Evolutionary conservation across 2,113 vertebrate genomes (phyloP), one percentile per base, ranked within the genome.

Genomic region (Tachycineta bicolor): DNA sequence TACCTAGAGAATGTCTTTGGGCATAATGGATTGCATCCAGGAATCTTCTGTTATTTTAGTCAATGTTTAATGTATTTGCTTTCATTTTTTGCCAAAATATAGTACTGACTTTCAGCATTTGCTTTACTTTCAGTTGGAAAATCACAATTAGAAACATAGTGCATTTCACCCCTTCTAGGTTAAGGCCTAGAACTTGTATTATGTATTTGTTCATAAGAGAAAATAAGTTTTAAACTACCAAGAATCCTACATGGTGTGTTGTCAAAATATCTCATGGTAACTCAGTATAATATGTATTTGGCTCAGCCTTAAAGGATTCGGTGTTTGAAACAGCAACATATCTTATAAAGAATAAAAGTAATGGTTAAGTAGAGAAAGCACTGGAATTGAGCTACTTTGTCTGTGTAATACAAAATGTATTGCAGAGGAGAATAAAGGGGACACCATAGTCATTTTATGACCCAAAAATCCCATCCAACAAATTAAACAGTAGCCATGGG

Each of bases 21-120:
- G 63, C 46, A 83, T 62, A 93, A 91, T 89, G 53, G 75, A 86
- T 50, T 91, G 39, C 37, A 76, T 73, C 87, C 70, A 87, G 43
- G 55, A 59, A 75, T 91, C 70, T 74, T 94, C 70, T 11, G 11
- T 63, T 92, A 74, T 79, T 96, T 89, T 33, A 87, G 58, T 59
- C 31, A 69, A 73, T 82, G 37, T 89, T 87, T 91, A 83, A 90
- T 89, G 47, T 21, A 77, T 77, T 83, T 80, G 6, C 44, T 92
- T 94, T 91, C 15, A 20, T 71, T 80, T 83, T 82, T 62, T 90
- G 59, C 33, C 76, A 96, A 84, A 96, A 93, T 62, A 17, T 17
- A 68, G 55, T 39, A 23, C 39, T 93, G 69, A 62, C 79, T 95
- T 53, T 65, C 41, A 78, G 28, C 29, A 50, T 77, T 82, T 81